These are phyloP conservation scores for Cryptus viduatorius DNA, from an alignment of 2,888 invertebrate species.

Conservation along the genomic window DNA sequence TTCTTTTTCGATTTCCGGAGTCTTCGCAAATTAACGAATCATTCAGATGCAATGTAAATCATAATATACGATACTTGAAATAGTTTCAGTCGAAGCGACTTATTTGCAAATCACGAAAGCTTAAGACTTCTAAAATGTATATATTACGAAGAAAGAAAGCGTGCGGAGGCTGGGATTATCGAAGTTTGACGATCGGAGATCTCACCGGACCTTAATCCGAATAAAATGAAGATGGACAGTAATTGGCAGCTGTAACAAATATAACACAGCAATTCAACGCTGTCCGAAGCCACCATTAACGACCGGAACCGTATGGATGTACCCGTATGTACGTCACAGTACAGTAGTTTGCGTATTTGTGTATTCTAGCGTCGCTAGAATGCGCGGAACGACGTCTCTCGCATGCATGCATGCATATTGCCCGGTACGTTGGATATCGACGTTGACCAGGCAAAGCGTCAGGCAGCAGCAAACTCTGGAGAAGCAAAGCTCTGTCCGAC, in stretches of 20 bases:
- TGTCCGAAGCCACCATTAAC: background rate
- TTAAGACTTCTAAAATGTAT: too few relatives aligned
- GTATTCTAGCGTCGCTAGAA: conserved; percentile 38
- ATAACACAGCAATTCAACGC: background rate
- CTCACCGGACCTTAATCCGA: background rate
- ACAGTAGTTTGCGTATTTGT: conserved; percentile 26
- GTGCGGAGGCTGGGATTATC: background rate
- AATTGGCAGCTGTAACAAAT: background rate
- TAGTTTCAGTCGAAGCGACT: too few relatives aligned
- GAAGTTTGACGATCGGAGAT: background rate
- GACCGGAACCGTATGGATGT: background rate
- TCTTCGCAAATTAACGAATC: too few relatives aligned
- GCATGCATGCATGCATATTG: conserved; percentile 54
- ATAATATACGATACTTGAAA: too few relatives aligned
- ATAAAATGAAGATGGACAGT: background rate
- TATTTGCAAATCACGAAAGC: too few relatives aligned
- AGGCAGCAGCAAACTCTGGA: conserved; percentile 26
- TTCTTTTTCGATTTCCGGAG: too few relatives aligned
- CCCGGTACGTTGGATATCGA: conserved; percentile 47
- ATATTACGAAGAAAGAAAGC: background rate
- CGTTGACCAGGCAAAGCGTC: conserved; percentile 29
- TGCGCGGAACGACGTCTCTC: conserved; percentile 28
- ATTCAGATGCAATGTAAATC: too few relatives aligned
- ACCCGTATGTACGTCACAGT: background rate
- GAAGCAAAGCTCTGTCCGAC: conserved; percentile 34